A percentile compares a stretch with the other conserved stretches of the same genome.
Conservation (phyloP, 2,888 invertebrate species). For the Aspidapion aeneum region DNA sequence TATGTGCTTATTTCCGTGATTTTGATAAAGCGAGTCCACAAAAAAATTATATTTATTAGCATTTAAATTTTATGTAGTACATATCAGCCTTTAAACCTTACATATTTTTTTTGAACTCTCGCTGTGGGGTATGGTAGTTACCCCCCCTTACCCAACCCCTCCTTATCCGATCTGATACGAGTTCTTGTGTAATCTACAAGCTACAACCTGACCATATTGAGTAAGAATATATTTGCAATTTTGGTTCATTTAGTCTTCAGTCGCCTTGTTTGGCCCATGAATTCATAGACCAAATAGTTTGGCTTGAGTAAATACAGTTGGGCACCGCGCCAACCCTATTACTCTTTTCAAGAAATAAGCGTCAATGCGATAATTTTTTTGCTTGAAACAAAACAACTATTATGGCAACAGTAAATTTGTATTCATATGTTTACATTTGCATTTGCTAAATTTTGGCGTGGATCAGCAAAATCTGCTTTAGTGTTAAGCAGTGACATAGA, state of each 20-base stretch:
- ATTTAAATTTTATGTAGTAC: too few relatives aligned
- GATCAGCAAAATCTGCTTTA: not conserved
- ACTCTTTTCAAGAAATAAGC: not conserved
- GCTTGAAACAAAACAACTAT: not conserved
- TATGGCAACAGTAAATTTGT: not conserved
- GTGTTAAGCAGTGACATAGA: not conserved
- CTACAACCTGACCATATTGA: too few relatives aligned
- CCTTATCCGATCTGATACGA: too few relatives aligned
- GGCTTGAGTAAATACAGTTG: not conserved
- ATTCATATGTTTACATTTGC: not conserved
- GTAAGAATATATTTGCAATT: too few relatives aligned
- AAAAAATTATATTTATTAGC: too few relatives aligned
- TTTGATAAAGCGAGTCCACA: too few relatives aligned
- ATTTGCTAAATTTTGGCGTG: not conserved
- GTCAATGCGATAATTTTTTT: not conserved
- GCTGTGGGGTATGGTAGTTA: too few relatives aligned
- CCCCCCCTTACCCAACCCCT: too few relatives aligned
- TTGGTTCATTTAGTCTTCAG: not conserved
- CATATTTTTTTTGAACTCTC: too few relatives aligned
- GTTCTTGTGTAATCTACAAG: too few relatives aligned
- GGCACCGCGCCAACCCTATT: constrained; percentile 1
- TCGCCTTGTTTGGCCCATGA: not conserved
- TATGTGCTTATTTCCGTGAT: too few relatives aligned
- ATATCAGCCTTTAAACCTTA: too few relatives aligned
- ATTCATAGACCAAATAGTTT: not conserved